Base-by-base conservation (phyloP, 2,888 invertebrate species). In the Caenorhabditis afra region DNA sequence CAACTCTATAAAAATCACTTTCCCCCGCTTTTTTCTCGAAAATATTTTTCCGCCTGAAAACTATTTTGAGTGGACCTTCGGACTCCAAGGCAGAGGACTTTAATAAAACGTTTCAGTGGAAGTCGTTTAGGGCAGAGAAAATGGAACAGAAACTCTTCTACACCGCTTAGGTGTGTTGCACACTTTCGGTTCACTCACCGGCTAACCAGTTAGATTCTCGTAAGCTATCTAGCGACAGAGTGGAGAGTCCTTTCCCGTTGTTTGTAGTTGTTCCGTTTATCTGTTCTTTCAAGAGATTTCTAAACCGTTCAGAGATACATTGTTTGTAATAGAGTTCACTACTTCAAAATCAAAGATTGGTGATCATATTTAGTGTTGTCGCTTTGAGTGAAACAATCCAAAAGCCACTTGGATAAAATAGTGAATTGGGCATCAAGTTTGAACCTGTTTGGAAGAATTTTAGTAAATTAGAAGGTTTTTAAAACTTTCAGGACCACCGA, bases 371-470 rank as follows among this genome's bases (percentile, higher is more conserved):
- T 58, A 53, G 20, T 41, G 0, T 11, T 23, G 1, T 53, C 14
- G 93, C 93, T 95, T 45, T 94, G 94, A 84, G 95, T 94, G 91
- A 95, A 97, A 22, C 99, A 97, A 88, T 97, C 96, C 90, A 99
- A 92, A 66, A 99, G 92, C 98, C 98, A 99, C 90, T 96, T 95
- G 91, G 97, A 94, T 91, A 96, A 94, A 86, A 99, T 93, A 52
- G 97, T 96, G 92, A 99, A 99, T 92, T 97, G 96, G 95, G 85
- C 96, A 96, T 91, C 94, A 94, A 89, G 96, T 94, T 93, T 97
- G 97, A 91, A 94, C 94, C 87, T 53, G 47, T 16, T 8, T 47
- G 3, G 16, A 53, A 53, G 18, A 53, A 5, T 3, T 29, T 29
- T 7, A 8, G 1, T 5, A 47, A 47, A 47, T 8, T 16, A n/a